Evolutionary conservation across 1,140 invertebrate genomes (phyloP), one percentile per base, ranked within the genome.

Genomic region (Theocolax elegans): DNA sequence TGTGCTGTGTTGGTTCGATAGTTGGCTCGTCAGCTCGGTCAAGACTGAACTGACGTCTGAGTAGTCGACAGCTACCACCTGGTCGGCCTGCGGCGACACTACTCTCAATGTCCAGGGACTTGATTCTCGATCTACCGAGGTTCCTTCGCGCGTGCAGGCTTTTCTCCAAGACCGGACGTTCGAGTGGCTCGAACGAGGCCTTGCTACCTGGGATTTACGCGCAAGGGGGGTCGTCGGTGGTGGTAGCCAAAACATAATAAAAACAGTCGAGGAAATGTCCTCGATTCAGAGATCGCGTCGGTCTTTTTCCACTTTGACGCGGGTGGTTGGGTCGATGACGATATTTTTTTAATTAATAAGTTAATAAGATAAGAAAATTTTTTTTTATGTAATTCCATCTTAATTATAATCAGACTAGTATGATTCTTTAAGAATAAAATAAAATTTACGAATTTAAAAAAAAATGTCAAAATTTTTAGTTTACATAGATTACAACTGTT

Each of bases 21-120:
- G 63, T 13, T 13, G 81, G 79, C 51, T 89, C 88, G 74, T 92
- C 90, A 13, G 90, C 87, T 27, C 90, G 87, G 75, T 92, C 91
- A 38, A 92, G 81, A 75, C 91, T 92, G 75, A 91, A 92, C 79
- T 92, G 91, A 44, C 91, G 86, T 66, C 90, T 87, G 31, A 92
- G 80, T 65, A 90, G 84, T 69, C 90, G 88, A 53, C 71, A 75
- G 31, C 85, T 87, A 4, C 80, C 82, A 67, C 76, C 44, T 15
- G 27, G 40, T 23, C 71, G 72, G 78, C 79, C 71, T 81, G 35
- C 35, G 44, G 44, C 67, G 56, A 69, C 21, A 69, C 25, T 44
- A 62, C 67, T 42, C 38, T 69, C 67, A 69, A 62, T 69, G 48
- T 69, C 67, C 25, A 69, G 49, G 6, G 67, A 69, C 40, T 69